Base-by-base conservation (phyloP, 2,113 vertebrate genomes). In the Lipophrys pholis region DNA sequence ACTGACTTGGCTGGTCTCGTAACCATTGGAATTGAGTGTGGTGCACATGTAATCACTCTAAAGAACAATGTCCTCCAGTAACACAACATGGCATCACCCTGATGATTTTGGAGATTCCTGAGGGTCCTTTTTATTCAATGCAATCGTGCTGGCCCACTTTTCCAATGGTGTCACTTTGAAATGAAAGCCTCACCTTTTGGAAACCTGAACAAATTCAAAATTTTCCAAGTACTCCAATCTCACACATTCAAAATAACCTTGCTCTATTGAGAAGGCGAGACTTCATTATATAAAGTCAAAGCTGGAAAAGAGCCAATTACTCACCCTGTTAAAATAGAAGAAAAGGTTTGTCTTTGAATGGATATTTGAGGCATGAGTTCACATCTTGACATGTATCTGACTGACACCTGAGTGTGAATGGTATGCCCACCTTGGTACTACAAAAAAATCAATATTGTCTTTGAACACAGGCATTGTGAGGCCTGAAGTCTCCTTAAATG, bases 231-330 rank as follows among this genome's bases (percentile, higher is more conserved):
- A 8, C 40, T 53, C n/a, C 62, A 46, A 58, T 70, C 11, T 21
- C 67, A 57, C 69, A 73, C 58, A 69, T 75, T 69, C 7, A 70
- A 51, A 80, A 85, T 61, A 67, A 71, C 58, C 60, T 62, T 56
- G 43, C 8, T 76, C 54, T 67, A 53, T 40, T 68, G 21, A 61
- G 43, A 55, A 14, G 45, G 57, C 5, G 40, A 15, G 39, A 62
- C 11, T 15, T 52, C 12, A 78, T 81, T 69, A 56, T 56, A 50
- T 58, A 60, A 41, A 82, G 41, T 69, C 43, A 65, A 73, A 58
- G 48, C 48, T 69, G 59, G 17, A 72, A 41, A 76, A 7, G 7
- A 69, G 57, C 49, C 58, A 46, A 30, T 17, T 36, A 72, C 64
- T 51, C 51, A 38, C 15, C 43, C 50, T 49, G 11, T 48, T 71